Evolutionary conservation across 2,797 vertebrate genomes (phyloP).

Genomic region (Lycodopsis pacificus): DNA sequence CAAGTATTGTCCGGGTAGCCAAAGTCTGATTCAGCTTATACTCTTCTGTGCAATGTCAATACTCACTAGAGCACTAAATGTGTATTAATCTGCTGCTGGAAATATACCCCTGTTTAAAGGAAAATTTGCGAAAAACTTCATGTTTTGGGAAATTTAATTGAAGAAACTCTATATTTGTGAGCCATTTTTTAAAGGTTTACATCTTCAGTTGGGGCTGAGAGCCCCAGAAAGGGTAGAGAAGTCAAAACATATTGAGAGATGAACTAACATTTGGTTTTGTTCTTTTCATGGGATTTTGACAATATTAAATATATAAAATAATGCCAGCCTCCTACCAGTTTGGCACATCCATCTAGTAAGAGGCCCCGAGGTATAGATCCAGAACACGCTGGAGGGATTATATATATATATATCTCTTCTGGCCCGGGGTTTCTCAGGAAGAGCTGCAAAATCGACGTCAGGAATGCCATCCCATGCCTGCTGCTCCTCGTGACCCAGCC

Average conservation of each 20-base stretch:
- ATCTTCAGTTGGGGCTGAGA: not conserved
- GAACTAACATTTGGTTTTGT: not conserved
- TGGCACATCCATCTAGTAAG: not conserved
- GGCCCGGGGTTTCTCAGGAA: not conserved
- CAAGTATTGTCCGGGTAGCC: not conserved
- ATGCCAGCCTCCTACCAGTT: not conserved
- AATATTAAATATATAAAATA: not conserved
- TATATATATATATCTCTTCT: not conserved
- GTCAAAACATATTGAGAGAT: not conserved
- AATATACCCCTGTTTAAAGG: not conserved
- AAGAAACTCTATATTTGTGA: not conserved
- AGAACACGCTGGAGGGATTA: not conserved
- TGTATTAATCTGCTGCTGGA: not conserved
- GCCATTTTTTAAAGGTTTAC: not conserved
- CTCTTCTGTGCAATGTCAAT: not conserved
- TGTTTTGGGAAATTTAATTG: not conserved
- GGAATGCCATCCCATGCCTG: not conserved
- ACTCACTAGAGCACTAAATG: not conserved
- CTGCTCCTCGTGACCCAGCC: not conserved
- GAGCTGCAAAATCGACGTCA: not conserved
- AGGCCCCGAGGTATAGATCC: not conserved
- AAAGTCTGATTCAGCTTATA: not conserved
- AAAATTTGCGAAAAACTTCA: too few species aligned
- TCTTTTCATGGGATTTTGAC: not conserved
- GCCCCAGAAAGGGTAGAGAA: not conserved